Evolutionary conservation across 2,888 invertebrate genomes (phyloP).

Genomic region (Phengaris alcon): DNA sequence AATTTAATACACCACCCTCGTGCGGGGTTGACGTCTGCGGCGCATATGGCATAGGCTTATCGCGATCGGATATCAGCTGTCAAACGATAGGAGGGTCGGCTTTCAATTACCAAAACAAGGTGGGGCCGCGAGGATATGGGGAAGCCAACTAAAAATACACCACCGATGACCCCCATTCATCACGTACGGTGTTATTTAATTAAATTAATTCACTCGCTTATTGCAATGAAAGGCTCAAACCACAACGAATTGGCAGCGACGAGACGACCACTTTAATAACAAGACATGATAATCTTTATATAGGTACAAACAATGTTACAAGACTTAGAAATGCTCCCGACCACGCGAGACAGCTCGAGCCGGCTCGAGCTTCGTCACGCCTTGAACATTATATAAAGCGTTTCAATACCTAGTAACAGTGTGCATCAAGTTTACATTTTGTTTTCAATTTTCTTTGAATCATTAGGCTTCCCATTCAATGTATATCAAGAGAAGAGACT

Average conservation of each 20-base stretch:
- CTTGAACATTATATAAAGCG: no score
- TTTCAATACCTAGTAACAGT: no score
- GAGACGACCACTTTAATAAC: no score
- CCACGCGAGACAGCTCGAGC: no score
- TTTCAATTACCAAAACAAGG: slow-evolving; percentile 47
- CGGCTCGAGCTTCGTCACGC: no score
- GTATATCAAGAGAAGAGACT: slow-evolving; percentile 42
- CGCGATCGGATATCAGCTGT: slow-evolving; percentile 69
- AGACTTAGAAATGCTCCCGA: no score
- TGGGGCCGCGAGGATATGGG: slow-evolving; percentile 42
- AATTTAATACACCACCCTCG: slow-evolving; percentile 31
- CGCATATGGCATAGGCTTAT: slow-evolving; percentile 66
- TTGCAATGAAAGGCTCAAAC: not conserved
- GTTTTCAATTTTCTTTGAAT: not conserved
- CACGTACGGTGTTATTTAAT: not conserved
- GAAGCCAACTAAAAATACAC: slow-evolving; percentile 36
- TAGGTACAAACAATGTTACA: no score
- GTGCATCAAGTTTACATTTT: not conserved
- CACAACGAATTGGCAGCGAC: no score
- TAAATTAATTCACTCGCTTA: slow-evolving; percentile 4
- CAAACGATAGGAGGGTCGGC: slow-evolving; percentile 50
- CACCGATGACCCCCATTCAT: slow-evolving; percentile 16
- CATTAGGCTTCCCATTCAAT: not conserved
- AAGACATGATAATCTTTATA: no score
- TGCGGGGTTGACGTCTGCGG: slow-evolving; percentile 38